Evolutionary conservation across 2,888 invertebrate genomes (phyloP), one percentile per base, ranked within the genome.

Genomic region (Marasmarcha lunaedactyla): DNA sequence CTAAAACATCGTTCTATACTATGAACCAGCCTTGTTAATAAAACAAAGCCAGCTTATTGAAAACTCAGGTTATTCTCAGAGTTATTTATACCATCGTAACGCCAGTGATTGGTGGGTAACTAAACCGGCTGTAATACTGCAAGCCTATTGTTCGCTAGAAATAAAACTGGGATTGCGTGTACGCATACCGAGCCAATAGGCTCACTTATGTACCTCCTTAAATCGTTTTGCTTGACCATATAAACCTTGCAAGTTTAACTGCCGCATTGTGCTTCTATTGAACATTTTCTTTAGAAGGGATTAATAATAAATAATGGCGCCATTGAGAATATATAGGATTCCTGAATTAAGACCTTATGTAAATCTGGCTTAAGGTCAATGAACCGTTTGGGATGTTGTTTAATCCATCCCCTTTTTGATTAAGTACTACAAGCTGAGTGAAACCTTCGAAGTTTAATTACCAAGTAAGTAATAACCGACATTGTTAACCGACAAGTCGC

Each of bases 31-130:
- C n/a, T n/a, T n/a, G n/a, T n/a, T n/a, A n/a, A n/a, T 20, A 20
- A 38, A 14, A 27, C 26, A 12, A 14, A 12, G 41, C 41, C 39
- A 37, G 36, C 34, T 36, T 39, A 36, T 43, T 27, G 14, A 39
- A 14, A 40, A 43, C 45, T 50, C 41, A 41, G 36, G 20, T 20
- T 20, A 20, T 20, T 20, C 20, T 20, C 20, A 5, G 20, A 5
- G 20, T 20, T 77, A 79, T 77, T 81, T 76, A 81, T 79, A 70
- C 76, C 71, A 52, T 72, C 77, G 66, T 78, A 74, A 79, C 77
- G 77, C 63, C 67, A 63, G 63, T 67, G 71, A 77, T 74, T 63
- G 57, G 70, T 57, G 59, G 63, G 64, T 59, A 59, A 67, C 66
- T 59, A 62, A 68, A 63, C 65, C 62, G 59, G 62, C 63, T 55